Base-by-base conservation (phyloP, 1,140 invertebrate species). In the Druon quercuslanigerum region DNA sequence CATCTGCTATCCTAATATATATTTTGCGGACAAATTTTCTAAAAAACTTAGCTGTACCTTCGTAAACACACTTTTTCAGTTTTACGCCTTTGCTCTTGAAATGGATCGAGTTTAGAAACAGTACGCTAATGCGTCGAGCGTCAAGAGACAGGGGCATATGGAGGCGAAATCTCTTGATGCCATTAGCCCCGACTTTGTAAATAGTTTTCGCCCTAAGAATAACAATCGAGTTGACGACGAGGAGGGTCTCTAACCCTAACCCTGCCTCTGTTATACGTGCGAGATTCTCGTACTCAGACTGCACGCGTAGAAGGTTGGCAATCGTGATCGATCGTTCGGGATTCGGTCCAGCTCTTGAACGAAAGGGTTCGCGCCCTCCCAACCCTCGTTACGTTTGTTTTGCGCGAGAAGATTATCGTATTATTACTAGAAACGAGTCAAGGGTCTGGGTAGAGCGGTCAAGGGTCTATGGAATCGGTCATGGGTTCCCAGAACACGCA, bases 101-200 rank as follows among this genome's bases (percentile, higher is more conserved):
- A 50, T 25, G 72, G 73, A 84, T 85, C 78, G 79, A 75, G 75
- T 85, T 60, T 79, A 82, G 77, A 73, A 81, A 77, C 66, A 75
- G 72, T 78, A 79, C 74, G 78, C 79, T 86, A 87, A 87, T 84
- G 81, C 50, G 51, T 70, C 71, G 60, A 66, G 60, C 40, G 60
- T 66, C 60, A 66, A 46, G 78, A 76, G 16, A 56, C 71, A 70
- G 51, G 79, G 78, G 77, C 72, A 85, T 85, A 86, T 82, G 82
- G 84, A 85, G 60, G 46, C 75, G 77, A 89, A 88, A 88, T 90
- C 87, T 88, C 84, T 89, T 87, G 83, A 89, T 89, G 84, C 87
- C 85, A 90, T 90, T 90, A 90, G 88, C 77, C 76, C 74, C 87
- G 86, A 89, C 88, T 89, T 89, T 89, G 89, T 90, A 89, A 90